These are phyloP conservation scores for Phaonia tiefii DNA, from an alignment of 2,888 invertebrate species.

Conservation along the genomic window DNA sequence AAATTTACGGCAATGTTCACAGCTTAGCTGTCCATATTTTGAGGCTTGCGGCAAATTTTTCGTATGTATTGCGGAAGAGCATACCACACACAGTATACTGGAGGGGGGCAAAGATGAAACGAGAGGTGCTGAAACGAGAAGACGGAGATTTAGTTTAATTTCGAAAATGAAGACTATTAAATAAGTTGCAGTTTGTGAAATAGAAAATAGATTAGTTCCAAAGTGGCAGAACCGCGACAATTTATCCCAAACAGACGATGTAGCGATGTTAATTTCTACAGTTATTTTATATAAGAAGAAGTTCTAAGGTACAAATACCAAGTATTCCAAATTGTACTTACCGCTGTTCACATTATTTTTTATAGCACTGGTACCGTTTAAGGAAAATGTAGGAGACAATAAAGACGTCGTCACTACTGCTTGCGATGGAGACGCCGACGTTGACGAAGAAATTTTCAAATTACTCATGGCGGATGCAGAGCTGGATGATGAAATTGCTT, in stretches of 20 bases:
- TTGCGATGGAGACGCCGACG: slow-evolving; percentile 29
- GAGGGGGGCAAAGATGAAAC: slow-evolving; percentile 19
- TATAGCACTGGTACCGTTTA: slow-evolving; percentile 52
- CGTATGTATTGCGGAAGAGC: slow-evolving; percentile 88
- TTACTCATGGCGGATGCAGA: slow-evolving; percentile 55
- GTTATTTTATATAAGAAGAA: too few relatives aligned
- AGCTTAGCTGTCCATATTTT: slow-evolving; percentile 91
- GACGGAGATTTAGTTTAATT: too few relatives aligned
- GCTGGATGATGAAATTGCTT: slow-evolving; percentile 67
- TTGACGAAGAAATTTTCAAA: slow-evolving; percentile 36
- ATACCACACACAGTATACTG: slow-evolving; percentile 85
- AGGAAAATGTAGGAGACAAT: slow-evolving; percentile 57
- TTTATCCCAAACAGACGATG: too few relatives aligned
- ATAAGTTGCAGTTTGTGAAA: too few relatives aligned
- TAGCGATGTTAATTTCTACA: not conserved
- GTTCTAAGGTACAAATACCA: too few relatives aligned
- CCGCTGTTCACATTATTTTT: slow-evolving; percentile 51
- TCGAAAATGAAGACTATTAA: too few relatives aligned
- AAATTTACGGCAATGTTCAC: slow-evolving; percentile 93
- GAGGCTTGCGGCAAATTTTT: slow-evolving; percentile 89
- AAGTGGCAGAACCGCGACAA: too few relatives aligned
- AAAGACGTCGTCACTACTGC: slow-evolving; percentile 52
- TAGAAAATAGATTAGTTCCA: not conserved
- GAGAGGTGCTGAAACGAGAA: slow-evolving; percentile 21
- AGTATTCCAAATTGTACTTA: slow-evolving; percentile 11